These are phyloP conservation scores for Polia nebulosa DNA, from an alignment of 2,888 invertebrate genomes.

Conservation along the genomic window DNA sequence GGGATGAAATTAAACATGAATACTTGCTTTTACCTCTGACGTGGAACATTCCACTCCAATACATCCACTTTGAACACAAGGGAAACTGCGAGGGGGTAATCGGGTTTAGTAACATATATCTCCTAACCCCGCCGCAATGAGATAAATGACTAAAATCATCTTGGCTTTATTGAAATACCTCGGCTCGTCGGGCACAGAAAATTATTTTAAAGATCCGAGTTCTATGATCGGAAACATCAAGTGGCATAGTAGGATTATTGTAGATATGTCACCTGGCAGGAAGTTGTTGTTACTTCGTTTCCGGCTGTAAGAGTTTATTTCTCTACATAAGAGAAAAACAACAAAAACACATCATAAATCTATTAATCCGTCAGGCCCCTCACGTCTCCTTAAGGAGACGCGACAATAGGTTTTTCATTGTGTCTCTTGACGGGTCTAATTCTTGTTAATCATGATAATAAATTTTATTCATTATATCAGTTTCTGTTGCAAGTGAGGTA, in stretches of 20 bases:
- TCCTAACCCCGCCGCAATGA: constrained; percentile 75
- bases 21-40: constrained; percentile 89
- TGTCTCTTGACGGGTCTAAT: too few species aligned
- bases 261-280: too few species aligned
- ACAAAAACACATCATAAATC: too few species aligned
- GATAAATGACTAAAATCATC: constrained; percentile 78
- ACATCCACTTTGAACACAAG: constrained; percentile 88
- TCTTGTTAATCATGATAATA: too few species aligned
- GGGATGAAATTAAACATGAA: constrained; percentile 89
- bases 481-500: neutral
- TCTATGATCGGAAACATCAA: constrained; percentile 36
- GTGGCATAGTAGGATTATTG: constrained; percentile 2
- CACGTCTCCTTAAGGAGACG: too few species aligned
- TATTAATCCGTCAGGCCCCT: too few species aligned
- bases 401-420: too few species aligned
- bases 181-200: constrained; percentile 46
- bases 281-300: neutral
- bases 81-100: constrained; percentile 84
- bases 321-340: too few species aligned
- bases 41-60: constrained; percentile 89
- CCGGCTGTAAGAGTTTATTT: too few species aligned
- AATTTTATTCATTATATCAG: too few species aligned
- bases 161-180: constrained; percentile 74
- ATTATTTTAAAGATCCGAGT: constrained; percentile 53
- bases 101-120: constrained; percentile 81